Percentiles rank a stretch among this genome's conserved stretches.
These are phyloP conservation scores for Orbicella faveolata DNA, from an alignment of 64 coral and sea anemone species.

Conservation along the genomic window DNA sequence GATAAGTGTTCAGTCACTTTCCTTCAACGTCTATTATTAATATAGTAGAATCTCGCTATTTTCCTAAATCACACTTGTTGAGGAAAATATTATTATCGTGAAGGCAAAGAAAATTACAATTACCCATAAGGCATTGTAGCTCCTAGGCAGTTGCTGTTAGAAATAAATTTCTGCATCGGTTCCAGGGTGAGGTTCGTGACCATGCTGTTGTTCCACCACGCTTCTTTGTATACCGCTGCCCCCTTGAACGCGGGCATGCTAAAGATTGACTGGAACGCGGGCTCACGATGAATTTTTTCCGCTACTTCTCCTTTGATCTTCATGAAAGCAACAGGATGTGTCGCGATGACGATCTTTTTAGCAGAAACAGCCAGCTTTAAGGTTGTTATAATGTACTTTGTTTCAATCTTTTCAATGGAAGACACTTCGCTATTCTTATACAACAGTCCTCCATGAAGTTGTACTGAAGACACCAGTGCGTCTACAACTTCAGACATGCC, in stretches of 20 bases:
- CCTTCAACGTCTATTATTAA: no score
- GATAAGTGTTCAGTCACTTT: no score
- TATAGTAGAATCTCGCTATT: no score
- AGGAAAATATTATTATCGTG: no score
- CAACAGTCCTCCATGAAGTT: constrained; percentile 50
- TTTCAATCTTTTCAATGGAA: constrained; percentile 32
- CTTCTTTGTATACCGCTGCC: constrained; percentile 68
- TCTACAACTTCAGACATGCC: constrained; percentile 78
- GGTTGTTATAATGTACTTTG: constrained; percentile 51
- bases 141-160: constrained; percentile 79
- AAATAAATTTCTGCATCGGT: constrained; percentile 86
- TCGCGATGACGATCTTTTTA: constrained; percentile 60
- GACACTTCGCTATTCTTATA: constrained; percentile 49
- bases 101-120: background rate
- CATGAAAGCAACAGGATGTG: constrained; percentile 43
- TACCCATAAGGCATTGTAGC: constrained; percentile 80
- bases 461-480: constrained; percentile 38
- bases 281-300: constrained; percentile 47
- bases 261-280: constrained; percentile 70
- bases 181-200: background rate
- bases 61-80: no score
- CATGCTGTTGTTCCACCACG: constrained; percentile 76
- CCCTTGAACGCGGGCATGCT: constrained; percentile 80
- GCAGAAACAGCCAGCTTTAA: constrained; percentile 40
- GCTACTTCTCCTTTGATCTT: constrained; percentile 46